Evolutionary conservation across 2,113 vertebrate genomes (phyloP), one percentile per base, ranked within the genome.

Genomic region (Lontra canadensis): DNA sequence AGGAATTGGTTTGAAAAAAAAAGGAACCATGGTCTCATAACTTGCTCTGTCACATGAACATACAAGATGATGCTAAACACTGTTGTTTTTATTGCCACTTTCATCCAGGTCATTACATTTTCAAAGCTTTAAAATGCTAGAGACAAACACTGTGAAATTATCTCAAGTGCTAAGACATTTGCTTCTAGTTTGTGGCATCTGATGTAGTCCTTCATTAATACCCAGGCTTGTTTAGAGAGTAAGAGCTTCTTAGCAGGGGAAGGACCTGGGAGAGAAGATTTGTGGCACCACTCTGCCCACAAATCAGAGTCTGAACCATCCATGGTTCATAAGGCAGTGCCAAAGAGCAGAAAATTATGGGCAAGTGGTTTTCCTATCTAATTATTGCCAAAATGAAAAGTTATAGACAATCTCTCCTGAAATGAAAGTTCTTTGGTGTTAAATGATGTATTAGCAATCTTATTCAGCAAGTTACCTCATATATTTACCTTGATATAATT

Each of bases 401-500:
- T 47, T 47, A 29, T 29, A 44, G 20, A 67, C 23, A 31, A 67
- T 93, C 49, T 74, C 71, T 80, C 44, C 15, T 71, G 57, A 71
- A 84, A 63, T 61, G 21, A 52, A 65, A 73, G 36, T 85, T 80
- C 1, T 31, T 80, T 85, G 79, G 55, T 65, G 18, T 67, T 87
- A 73, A 59, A 11, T 90, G 34, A 61, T 17, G 20, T 31, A 65
- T 59, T 88, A 63, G 15, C 39, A 55, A 69, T n/a, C 44, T 4
- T 47, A 81, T 88, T 83, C 47, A 69, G n/a, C 47, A 69, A 92
- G 49, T 15, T n/a, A 80, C 11, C 61, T 79, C 10, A 74, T 39
- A 67, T 86, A 74, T 86, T 85, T 89, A 63, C 12, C n/a, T 89
- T 97, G 63, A 14, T 52, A 44, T 67, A 81, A 74, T 95, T 93